These are phyloP conservation scores for Aeoliscus strigatus DNA, from an alignment of 2,797 vertebrate species.

Conservation along the genomic window DNA sequence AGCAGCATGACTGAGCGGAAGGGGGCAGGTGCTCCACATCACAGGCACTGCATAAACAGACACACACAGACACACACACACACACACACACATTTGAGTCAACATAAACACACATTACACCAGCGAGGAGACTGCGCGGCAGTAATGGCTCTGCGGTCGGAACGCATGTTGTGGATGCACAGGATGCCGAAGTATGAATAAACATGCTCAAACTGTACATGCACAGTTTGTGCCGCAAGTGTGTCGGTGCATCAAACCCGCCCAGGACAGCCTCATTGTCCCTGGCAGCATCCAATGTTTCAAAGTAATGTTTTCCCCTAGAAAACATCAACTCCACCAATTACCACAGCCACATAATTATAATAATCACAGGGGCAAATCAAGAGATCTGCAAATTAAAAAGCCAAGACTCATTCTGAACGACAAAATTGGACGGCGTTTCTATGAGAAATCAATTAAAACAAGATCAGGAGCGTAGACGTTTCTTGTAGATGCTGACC, in stretches of 20 bases:
- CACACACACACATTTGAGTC: constrained; percentile 13
- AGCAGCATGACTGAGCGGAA: constrained; percentile 34
- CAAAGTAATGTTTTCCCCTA: constrained; percentile 48
- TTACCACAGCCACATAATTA: constrained; percentile 67
- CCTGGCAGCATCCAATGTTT: constrained; percentile 50
- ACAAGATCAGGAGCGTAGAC: constrained; percentile 49
- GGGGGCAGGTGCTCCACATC: constrained; percentile 66
- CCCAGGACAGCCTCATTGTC: constrained; percentile 51
- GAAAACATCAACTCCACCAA: constrained; percentile 54
- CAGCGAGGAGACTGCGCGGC: constrained; percentile 38
- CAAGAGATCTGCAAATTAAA: constrained; percentile 62
- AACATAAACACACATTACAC: constrained; percentile 40
- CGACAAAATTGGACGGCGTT: constrained; percentile 51
- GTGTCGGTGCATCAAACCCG: constrained; percentile 48
- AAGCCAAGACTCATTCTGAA: constrained; percentile 35
- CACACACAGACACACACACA: constrained; percentile 1
- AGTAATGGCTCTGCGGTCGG: constrained; percentile 27
- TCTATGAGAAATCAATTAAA: constrained; percentile 67
- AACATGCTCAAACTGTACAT: constrained; percentile 33
- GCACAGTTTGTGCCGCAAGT: constrained; percentile 36
- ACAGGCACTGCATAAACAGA: constrained; percentile 35
- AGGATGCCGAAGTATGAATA: constrained; percentile 48
- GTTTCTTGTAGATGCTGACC: constrained; percentile 19
- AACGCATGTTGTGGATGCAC: constrained; percentile 32
- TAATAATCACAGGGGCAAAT: constrained; percentile 68